Evolutionary conservation across 2,888 invertebrate genomes (phyloP), one percentile per base, ranked within the genome.

Genomic region (Bhutanitis thaidina): DNA sequence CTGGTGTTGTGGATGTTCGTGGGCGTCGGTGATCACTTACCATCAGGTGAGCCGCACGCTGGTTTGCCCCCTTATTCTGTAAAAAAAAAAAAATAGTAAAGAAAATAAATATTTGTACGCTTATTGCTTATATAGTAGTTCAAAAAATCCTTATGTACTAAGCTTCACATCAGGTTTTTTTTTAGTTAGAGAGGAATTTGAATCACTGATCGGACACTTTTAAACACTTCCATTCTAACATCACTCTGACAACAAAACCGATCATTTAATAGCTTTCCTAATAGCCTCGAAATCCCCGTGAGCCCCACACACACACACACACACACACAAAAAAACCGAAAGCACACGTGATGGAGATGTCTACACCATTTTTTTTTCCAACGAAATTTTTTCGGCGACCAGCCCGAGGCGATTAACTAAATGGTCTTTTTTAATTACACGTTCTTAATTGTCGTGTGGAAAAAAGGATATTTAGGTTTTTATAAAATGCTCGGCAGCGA

Each of bases 381-480:
- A 41, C 16, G n/a, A 27, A 38, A 20, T 20, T 69, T 76, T 79
- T 80, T 78, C 71, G 54, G 64, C 61, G 1, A n/a, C 34, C 50
- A 40, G 52, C 53, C 54, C 55, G 54, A 57, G 58, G 54, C 78
- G 71, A 81, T 81, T 77, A 76, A 76, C 70, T 67, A 67, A 75
- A 76, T 71, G 71, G 72, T 32, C 57, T 60, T 57, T 61, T 76
- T 81, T 82, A 83, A 80, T 82, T 77, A 77, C 67, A 60, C 50
- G 52, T 52, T 61, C 70, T 77, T 77, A 76, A 80, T 79, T 76
- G 77, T 76, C 71, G 39, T 36, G 35, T 46, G 14, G 71, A 61
- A 64, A 59, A n/a, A 58, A 59, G 47, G 45, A 52, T 49, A 54
- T 59, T 58, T 58, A 49, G 56, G 43, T 56, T 41, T 46, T 46